A percentile compares a stretch with the other conserved stretches of the same genome.
phyloP scores from a whole-genome alignment of 2,797 vertebrate genomes.

The Kryptopterus vitreolus region DNA sequence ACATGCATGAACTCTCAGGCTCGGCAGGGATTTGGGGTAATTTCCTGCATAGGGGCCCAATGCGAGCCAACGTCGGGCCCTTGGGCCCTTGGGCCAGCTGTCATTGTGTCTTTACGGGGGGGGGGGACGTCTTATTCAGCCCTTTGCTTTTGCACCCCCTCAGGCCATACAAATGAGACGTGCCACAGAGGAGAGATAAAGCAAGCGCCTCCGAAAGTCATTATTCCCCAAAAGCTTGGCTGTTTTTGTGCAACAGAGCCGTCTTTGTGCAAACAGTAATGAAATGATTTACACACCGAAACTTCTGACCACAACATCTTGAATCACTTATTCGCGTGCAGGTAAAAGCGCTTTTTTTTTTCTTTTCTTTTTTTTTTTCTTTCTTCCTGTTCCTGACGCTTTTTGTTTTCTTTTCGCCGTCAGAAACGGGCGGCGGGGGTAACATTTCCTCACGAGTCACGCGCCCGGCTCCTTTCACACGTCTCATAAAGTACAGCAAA shows the following conservation, averaged over 20 bases:
- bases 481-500: constrained; percentile 2
- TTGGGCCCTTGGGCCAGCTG: constrained; percentile 65
- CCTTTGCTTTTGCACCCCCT: constrained; percentile 61
- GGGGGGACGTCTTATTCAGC: constrained; percentile 66
- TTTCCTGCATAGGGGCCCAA: constrained; percentile 72
- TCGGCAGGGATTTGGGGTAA: constrained; percentile 63
- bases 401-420: constrained; percentile 19
- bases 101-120: constrained; percentile 64
- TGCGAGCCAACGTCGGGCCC: constrained; percentile 67
- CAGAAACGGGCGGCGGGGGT: constrained; percentile 3
- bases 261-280: constrained; percentile 48
- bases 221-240: constrained; percentile 65
- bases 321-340: constrained; percentile 49
- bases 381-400: background rate
- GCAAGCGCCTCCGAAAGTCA: constrained; percentile 74
- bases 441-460: constrained; percentile 24
- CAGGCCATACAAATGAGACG: constrained; percentile 76
- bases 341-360: constrained; percentile 17
- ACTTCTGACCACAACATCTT: constrained; percentile 49
- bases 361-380: constrained; percentile 7
- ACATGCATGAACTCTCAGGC: constrained; percentile 66
- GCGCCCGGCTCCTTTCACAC: constrained; percentile 24
- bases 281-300: constrained; percentile 49
- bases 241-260: constrained; percentile 37
- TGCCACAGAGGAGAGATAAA: constrained; percentile 75